These are phyloP conservation scores for Drosophila rhopaloa DNA, from an alignment of 1,140 invertebrate genomes.

Conservation along the genomic window DNA sequence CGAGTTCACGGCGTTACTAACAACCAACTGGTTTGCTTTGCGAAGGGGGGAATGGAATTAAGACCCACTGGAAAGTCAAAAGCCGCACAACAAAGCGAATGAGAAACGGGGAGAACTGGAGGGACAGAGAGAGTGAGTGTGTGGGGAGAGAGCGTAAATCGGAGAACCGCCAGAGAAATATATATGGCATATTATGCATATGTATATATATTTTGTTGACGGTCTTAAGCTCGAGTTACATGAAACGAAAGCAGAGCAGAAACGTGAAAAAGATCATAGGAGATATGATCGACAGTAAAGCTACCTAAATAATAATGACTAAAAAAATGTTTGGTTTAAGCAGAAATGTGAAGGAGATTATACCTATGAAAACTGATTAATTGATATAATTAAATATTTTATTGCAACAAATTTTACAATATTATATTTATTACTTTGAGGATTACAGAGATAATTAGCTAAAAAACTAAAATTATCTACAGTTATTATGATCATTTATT, in stretches of 20 bases:
- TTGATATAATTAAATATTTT: no score
- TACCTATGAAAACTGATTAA: no score
- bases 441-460: no score
- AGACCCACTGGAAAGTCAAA: conserved; percentile 36
- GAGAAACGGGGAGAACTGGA: conserved; percentile 9
- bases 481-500: no score
- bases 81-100: conserved; percentile 23
- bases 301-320: background rate
- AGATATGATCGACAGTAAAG: background rate
- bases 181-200: background rate
- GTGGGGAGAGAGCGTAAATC: background rate
- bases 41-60: conserved; percentile 1
- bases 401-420: no score
- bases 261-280: conserved; percentile 14
- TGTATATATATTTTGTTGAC: conserved; percentile 11
- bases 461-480: no score
- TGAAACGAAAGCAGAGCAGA: conserved; percentile 46
- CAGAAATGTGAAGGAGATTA: no score
- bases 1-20: conserved; percentile 69
- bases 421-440: no score
- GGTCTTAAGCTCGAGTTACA: conserved; percentile 54
- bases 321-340: no score
- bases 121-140: conserved; percentile 7
- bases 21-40: conserved; percentile 65
- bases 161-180: conserved; percentile 19